Evolutionary conservation across 2,113 vertebrate genomes (phyloP).

Genomic region (Ceyx cyanopectus): DNA sequence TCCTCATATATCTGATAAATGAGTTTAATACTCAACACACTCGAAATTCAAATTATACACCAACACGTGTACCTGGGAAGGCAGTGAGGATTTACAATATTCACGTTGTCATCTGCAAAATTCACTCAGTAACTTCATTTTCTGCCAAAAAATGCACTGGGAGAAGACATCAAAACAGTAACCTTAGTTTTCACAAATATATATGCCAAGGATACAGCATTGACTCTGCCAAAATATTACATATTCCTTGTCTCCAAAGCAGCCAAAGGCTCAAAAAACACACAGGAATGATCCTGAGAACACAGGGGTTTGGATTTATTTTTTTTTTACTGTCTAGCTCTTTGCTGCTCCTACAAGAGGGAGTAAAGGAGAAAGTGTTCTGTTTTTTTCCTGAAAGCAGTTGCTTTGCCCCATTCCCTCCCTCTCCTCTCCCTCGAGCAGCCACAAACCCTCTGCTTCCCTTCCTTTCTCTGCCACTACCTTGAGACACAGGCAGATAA

Average conservation of each 20-base stretch:
- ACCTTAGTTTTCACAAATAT: background rate
- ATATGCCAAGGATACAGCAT: background rate
- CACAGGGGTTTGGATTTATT: background rate
- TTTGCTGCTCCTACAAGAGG: background rate
- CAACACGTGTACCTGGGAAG: background rate
- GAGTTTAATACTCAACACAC: background rate
- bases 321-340: too few species aligned
- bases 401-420: background rate
- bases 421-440: background rate
- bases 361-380: background rate
- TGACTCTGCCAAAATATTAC: background rate
- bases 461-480: background rate
- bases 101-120: background rate
- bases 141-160: background rate
- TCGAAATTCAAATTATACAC: background rate
- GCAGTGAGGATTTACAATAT: background rate
- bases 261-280: background rate
- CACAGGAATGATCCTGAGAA: background rate
- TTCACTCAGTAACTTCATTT: background rate
- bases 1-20: background rate
- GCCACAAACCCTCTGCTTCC: background rate
- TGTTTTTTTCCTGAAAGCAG: background rate
- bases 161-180: background rate
- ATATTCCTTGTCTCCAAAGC: background rate
- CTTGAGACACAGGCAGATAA: background rate